A percentile compares a stretch with the other conserved stretches of the same genome.
These are phyloP conservation scores for Micropterix aruncella DNA, from an alignment of 2,888 invertebrate genomes.

Conservation along the genomic window DNA sequence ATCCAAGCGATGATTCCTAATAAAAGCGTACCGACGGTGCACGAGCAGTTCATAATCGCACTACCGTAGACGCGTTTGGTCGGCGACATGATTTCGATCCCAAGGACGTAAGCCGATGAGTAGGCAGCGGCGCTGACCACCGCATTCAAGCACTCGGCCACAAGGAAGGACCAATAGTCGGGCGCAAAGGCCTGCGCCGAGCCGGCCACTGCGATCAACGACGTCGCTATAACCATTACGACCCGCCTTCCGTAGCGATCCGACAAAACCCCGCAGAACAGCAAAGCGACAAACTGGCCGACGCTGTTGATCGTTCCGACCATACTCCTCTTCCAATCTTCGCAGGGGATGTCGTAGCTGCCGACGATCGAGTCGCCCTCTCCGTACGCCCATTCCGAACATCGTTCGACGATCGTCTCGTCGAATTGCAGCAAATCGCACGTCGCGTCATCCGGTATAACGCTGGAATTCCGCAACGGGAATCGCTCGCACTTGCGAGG, in stretches of 20 bases:
- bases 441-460: neutral
- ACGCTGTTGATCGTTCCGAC: neutral
- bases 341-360: neutral
- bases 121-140: neutral
- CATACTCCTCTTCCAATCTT: neutral
- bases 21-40: neutral
- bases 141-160: neutral
- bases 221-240: neutral
- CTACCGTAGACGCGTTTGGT: neutral
- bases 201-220: neutral
- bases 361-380: neutral
- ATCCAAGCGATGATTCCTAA: neutral
- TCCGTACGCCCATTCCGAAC: neutral
- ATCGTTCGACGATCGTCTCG: neutral
- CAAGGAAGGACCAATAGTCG: neutral
- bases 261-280: neutral
- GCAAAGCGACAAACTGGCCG: neutral
- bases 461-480: neutral
- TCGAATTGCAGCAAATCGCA: neutral
- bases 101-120: neutral
- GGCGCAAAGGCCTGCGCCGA: neutral
- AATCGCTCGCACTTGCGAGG: neutral
- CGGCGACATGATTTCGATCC: neutral
- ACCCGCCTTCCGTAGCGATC: neutral
- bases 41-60: neutral